These are phyloP conservation scores for Ennomos fuscantarius DNA, from an alignment of 2,888 invertebrate genomes.

Conservation along the genomic window DNA sequence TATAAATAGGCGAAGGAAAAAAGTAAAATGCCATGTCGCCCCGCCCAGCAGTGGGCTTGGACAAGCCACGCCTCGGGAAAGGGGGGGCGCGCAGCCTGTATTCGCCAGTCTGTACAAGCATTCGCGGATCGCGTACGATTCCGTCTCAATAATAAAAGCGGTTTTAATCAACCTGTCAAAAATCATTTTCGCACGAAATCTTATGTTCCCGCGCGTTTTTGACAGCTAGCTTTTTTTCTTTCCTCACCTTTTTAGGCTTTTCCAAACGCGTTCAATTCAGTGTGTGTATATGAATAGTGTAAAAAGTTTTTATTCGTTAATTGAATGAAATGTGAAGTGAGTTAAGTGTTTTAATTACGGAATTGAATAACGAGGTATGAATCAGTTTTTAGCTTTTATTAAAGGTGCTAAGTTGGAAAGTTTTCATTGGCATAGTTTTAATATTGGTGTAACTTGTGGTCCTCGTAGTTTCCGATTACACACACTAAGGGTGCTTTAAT, in stretches of 20 bases:
- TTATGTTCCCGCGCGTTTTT: slow-evolving; percentile 18
- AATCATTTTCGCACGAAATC: slow-evolving; percentile 14
- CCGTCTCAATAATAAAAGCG: slow-evolving; percentile 33
- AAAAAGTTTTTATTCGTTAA: slow-evolving; percentile 25
- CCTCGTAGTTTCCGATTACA: too few relatives aligned
- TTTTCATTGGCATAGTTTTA: slow-evolving; percentile 5
- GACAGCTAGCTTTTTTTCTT: slow-evolving; percentile 29
- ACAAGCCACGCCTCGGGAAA: slow-evolving; percentile 61
- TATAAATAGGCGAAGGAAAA: slow-evolving; percentile 65
- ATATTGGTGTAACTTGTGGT: too few relatives aligned
- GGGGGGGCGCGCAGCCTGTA: slow-evolving; percentile 56
- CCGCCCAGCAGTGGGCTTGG: slow-evolving; percentile 58
- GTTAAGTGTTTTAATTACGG: slow-evolving; percentile 19
- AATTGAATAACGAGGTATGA: slow-evolving; percentile 28
- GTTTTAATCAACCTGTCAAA: slow-evolving; percentile 23
- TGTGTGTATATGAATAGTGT: slow-evolving; percentile 25
- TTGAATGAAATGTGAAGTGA: slow-evolving; percentile 29
- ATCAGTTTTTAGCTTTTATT: slow-evolving; percentile 14
- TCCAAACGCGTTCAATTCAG: slow-evolving; percentile 9
- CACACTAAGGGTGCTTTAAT: too few relatives aligned
- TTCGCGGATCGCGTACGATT: slow-evolving; percentile 72
- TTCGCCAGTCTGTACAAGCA: slow-evolving; percentile 72
- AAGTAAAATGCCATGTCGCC: slow-evolving; percentile 45
- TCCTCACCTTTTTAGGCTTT: slow-evolving; percentile 3
- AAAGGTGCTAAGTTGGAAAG: slow-evolving; percentile 8